Evolutionary conservation across 2,888 invertebrate genomes (phyloP).

Genomic region (Rotaria macrura): DNA sequence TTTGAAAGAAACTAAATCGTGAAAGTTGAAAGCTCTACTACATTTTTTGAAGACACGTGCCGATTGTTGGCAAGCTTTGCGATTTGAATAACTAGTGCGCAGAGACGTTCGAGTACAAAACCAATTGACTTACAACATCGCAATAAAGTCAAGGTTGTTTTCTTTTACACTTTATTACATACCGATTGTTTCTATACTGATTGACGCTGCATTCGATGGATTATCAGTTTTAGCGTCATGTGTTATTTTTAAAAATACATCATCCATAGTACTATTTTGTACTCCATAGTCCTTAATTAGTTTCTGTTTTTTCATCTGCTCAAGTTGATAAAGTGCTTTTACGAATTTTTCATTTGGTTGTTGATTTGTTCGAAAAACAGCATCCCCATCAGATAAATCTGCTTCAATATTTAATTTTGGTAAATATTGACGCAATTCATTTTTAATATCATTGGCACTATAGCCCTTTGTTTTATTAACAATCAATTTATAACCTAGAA

Average conservation of each 20-base stretch:
- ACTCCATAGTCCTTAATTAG: background rate
- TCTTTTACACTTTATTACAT: background rate
- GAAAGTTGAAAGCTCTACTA: too few relatives aligned
- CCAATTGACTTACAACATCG: too few relatives aligned
- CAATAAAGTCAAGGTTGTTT: too few relatives aligned
- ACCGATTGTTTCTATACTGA: background rate
- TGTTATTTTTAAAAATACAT: background rate
- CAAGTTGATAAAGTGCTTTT: background rate
- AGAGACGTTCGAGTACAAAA: too few relatives aligned
- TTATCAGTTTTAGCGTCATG: background rate
- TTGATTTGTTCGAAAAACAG: constrained; percentile 7
- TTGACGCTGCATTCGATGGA: background rate
- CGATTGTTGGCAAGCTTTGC: too few relatives aligned
- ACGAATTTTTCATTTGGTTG: background rate
- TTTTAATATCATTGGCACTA: background rate
- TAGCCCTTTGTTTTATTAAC: background rate
- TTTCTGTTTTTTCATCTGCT: background rate
- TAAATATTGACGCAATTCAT: background rate
- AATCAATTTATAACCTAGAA: background rate
- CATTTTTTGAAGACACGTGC: too few relatives aligned
- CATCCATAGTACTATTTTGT: constrained; percentile 18
- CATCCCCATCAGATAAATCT: background rate
- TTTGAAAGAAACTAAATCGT: too few relatives aligned
- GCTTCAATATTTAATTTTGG: background rate
- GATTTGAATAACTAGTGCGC: too few relatives aligned